phyloP scores from a whole-genome alignment of 2,797 vertebrate species.

The Neopelma chrysocephalum region DNA sequence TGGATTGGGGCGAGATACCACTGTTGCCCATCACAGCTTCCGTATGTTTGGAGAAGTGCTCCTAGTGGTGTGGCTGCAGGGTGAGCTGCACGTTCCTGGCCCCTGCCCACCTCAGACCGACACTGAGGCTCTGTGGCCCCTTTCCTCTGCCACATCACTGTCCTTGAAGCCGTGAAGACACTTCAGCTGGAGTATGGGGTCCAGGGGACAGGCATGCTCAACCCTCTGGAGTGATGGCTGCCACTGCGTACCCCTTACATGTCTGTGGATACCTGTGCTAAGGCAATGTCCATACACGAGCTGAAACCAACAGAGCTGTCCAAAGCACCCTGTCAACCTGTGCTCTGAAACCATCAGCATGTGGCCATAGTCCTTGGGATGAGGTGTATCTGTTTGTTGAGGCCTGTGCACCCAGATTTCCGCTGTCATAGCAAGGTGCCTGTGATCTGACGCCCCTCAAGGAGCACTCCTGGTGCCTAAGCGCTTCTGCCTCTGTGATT shows the following conservation, averaged over 20 bases:
- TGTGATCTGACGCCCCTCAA: neutral
- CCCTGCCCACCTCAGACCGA: neutral
- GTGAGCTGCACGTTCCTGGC: neutral
- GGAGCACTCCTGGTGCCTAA: neutral
- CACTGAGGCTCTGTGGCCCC: neutral
- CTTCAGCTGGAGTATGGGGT: neutral
- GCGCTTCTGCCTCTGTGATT: neutral
- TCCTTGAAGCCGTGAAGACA: neutral
- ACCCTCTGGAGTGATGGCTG: rapidly evolving
- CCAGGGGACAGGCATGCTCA: neutral
- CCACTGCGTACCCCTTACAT: neutral
- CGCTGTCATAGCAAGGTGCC: neutral
- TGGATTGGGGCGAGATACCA: rapidly evolving
- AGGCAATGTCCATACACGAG: neutral
- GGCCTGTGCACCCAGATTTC: neutral
- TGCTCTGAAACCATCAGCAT: neutral
- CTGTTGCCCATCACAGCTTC: neutral
- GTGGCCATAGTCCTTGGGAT: neutral
- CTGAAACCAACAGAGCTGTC: neutral
- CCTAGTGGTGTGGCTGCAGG: neutral
- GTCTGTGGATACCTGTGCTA: neutral
- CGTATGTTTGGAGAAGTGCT: neutral
- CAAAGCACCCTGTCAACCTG: neutral
- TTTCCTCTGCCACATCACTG: rapidly evolving
- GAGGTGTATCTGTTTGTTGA: rapidly evolving